phyloP scores from a whole-genome alignment of 2,888 invertebrate species.

The Elgonia sp. region DNA sequence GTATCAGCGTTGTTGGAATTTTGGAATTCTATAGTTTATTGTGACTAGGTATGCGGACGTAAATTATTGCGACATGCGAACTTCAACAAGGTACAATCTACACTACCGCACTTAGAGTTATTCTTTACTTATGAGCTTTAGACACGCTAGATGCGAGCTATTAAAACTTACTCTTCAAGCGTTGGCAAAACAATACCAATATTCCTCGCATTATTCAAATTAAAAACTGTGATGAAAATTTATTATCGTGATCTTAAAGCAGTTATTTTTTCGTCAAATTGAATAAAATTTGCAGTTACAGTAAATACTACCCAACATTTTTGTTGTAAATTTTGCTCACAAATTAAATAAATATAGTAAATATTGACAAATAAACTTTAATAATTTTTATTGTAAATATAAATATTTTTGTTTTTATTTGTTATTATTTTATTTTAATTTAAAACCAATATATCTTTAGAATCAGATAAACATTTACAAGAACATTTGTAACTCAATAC shows the following conservation, averaged over 20 bases:
- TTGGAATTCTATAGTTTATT: conserved; percentile 56
- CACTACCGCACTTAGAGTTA: conserved; percentile 65
- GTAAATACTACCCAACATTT: too few relatives aligned
- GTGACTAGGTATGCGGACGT: conserved; percentile 49
- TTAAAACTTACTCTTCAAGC: conserved; percentile 59
- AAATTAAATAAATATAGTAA: too few relatives aligned
- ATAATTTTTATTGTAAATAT: too few relatives aligned
- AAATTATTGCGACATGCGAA: conserved; percentile 76
- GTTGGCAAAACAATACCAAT: conserved; percentile 12
- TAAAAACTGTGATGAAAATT: not conserved
- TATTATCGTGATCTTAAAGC: conserved; percentile 2
- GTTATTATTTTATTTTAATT: too few relatives aligned
- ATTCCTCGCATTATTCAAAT: conserved; percentile 30
- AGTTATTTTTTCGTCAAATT: too few relatives aligned
- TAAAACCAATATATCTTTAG: too few relatives aligned
- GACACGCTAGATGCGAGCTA: conserved; percentile 72
- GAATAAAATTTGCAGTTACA: too few relatives aligned
- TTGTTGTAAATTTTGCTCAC: too few relatives aligned
- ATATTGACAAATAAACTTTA: too few relatives aligned
- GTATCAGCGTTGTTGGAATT: conserved; percentile 66
- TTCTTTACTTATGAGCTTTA: conserved; percentile 70
- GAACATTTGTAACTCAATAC: conserved; percentile 26
- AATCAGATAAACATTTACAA: not conserved
- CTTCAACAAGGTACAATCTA: conserved; percentile 74
- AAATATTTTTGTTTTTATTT: too few relatives aligned